These are phyloP conservation scores for Halichondria panicea DNA, from an alignment of 37 sponge, comb jelly and placozoan genomes.

Conservation along the genomic window DNA sequence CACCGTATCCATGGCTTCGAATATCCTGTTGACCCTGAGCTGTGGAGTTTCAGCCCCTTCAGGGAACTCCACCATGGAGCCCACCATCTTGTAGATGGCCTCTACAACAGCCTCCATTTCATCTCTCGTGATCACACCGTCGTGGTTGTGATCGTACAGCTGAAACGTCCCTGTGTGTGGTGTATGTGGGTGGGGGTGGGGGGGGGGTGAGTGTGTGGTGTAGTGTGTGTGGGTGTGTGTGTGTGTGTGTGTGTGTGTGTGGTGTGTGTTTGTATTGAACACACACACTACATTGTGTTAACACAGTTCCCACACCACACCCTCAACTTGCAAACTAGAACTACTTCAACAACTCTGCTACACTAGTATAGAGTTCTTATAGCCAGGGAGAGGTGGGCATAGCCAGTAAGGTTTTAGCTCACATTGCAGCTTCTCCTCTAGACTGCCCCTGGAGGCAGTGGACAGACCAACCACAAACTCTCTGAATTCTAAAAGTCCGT, in stretches of 20 bases:
- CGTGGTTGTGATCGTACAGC: slow-evolving; percentile 47
- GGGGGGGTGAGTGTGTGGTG: not conserved
- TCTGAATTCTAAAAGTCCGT: slow-evolving; percentile 69
- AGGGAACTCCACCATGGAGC: slow-evolving; percentile 8
- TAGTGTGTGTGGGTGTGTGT: not conserved
- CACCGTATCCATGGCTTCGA: slow-evolving; percentile 60
- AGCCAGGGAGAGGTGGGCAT: not conserved
- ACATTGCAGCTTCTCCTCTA: slow-evolving; percentile 84
- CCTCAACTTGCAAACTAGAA: no score
- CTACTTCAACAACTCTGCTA: not conserved
- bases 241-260: not conserved
- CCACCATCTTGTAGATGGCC: slow-evolving; percentile 70
- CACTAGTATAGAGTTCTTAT: not conserved
- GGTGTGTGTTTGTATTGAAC: not conserved
- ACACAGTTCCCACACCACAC: no score
- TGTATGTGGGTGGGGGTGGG: not conserved
- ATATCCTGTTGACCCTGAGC: slow-evolving; percentile 71
- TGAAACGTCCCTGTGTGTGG: slow-evolving; percentile 56
- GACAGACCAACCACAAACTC: slow-evolving; percentile 78
- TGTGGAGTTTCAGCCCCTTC: slow-evolving; percentile 57
- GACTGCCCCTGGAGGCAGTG: slow-evolving; percentile 62
- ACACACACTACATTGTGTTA: no score
- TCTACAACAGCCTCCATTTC: slow-evolving; percentile 52
- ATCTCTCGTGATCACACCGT: slow-evolving; percentile 44
- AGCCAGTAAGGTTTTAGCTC: not conserved